phyloP scores from a whole-genome alignment of 2,113 vertebrate species.

The Sinocyclocheilus anophthalmus region DNA sequence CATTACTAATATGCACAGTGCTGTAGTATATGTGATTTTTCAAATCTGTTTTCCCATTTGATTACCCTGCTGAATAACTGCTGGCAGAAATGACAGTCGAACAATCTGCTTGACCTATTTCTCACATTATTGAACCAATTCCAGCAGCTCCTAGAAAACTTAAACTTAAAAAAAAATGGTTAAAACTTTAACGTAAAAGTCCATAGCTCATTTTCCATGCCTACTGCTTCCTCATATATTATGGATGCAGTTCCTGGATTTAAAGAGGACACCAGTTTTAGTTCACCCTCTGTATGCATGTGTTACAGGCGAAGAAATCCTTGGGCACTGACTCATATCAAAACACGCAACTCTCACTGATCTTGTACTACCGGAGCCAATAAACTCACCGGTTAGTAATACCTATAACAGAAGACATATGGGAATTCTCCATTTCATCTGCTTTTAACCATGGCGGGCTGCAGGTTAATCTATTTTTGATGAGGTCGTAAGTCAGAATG shows the following conservation, averaged over 20 bases:
- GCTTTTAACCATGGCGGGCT: background rate
- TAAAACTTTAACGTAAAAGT: constrained; percentile 12
- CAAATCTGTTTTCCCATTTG: background rate
- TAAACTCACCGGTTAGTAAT: background rate
- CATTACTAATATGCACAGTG: background rate
- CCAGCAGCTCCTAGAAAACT: constrained; percentile 19
- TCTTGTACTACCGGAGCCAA: no score
- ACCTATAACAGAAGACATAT: no score
- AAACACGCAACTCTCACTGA: background rate
- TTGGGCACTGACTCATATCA: background rate
- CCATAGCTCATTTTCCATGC: constrained; percentile 1
- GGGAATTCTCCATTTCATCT: background rate
- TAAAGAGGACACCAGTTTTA: constrained; percentile 13
- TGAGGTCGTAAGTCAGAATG: background rate
- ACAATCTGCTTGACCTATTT: constrained; percentile 25
- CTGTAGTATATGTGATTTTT: background rate
- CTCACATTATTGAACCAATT: constrained; percentile 28
- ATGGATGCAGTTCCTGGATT: constrained; percentile 24
- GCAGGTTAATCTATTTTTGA: no score
- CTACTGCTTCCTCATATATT: constrained; percentile 40
- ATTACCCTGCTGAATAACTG: constrained; percentile 21
- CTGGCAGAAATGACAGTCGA: constrained; percentile 8
- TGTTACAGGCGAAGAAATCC: background rate
- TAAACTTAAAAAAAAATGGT: background rate
- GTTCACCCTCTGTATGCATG: constrained; percentile 6